phyloP scores from a whole-genome alignment of 53 echinoderm and acorn worm species.

The Henricia sp. region DNA sequence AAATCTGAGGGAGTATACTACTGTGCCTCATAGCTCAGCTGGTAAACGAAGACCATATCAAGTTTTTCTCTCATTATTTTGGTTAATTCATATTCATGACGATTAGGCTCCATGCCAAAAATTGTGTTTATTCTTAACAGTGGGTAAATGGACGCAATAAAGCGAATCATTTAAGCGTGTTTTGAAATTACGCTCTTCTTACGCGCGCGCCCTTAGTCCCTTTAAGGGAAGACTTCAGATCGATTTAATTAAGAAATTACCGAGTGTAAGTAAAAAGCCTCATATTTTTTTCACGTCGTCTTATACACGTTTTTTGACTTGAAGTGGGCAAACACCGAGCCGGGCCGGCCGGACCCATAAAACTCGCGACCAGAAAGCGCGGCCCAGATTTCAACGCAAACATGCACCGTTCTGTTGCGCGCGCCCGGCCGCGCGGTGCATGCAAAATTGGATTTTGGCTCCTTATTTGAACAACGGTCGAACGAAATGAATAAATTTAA shows the following conservation, averaged over 20 bases:
- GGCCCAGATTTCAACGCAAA: slow-evolving; percentile 7
- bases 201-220: neutral
- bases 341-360: neutral
- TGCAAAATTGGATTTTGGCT: neutral
- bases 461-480: slow-evolving; percentile 44
- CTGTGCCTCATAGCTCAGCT: too few species aligned
- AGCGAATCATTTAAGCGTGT: too few species aligned
- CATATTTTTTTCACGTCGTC: neutral
- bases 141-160: too few species aligned
- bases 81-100: too few species aligned
- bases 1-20: too few species aligned
- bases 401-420: too few species aligned
- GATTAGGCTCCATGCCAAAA: too few species aligned
- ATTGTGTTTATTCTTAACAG: too few species aligned
- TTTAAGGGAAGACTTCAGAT: neutral
- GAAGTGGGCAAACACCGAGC: slow-evolving; percentile 41
- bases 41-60: too few species aligned
- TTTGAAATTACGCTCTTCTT: too few species aligned
- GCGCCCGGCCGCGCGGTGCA: neutral
- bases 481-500: slow-evolving; percentile 56
- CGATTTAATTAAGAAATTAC: slow-evolving; percentile 53
- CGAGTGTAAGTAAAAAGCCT: slow-evolving; percentile 42
- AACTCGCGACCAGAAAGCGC: neutral
- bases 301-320: neutral
- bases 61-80: too few species aligned